phyloP scores from a whole-genome alignment of 2,888 invertebrate species.

The Drosophila glabriapex region DNA sequence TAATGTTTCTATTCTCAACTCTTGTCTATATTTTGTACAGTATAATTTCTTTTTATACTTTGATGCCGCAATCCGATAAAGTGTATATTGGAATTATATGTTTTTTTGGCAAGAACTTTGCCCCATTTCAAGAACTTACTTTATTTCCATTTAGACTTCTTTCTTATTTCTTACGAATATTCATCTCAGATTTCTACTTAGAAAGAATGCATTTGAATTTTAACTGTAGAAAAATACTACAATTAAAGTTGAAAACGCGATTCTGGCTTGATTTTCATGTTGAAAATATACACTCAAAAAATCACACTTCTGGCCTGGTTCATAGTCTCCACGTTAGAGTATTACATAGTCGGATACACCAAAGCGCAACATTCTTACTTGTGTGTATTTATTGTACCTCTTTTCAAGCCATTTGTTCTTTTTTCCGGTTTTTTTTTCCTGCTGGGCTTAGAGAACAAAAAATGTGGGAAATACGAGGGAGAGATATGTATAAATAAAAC shows the following conservation, averaged over 20 bases:
- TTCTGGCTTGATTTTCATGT: neutral
- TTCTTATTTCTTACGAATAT: neutral
- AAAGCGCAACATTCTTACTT: neutral
- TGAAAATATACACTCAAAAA: neutral
- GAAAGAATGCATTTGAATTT: too few species aligned
- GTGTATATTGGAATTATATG: neutral
- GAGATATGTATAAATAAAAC: constrained; percentile 50
- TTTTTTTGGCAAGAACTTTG: neutral
- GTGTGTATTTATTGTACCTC: constrained; percentile 38
- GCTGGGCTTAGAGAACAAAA: constrained; percentile 28
- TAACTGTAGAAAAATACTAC: neutral
- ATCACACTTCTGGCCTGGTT: accelerated
- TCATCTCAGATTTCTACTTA: neutral
- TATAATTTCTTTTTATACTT: constrained; percentile 23
- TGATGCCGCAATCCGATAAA: neutral
- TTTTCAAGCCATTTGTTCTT: constrained; percentile 44
- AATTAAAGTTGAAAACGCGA: neutral
- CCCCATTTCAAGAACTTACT: accelerated
- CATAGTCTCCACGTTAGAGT: neutral
- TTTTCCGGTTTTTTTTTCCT: constrained; percentile 15
- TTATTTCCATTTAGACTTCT: neutral
- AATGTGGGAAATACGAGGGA: constrained; percentile 22
- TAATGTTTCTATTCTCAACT: constrained; percentile 62
- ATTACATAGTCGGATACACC: neutral
- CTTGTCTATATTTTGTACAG: constrained; percentile 26